phyloP scores from a whole-genome alignment of 2,888 invertebrate species.

The Diaperis boleti region DNA sequence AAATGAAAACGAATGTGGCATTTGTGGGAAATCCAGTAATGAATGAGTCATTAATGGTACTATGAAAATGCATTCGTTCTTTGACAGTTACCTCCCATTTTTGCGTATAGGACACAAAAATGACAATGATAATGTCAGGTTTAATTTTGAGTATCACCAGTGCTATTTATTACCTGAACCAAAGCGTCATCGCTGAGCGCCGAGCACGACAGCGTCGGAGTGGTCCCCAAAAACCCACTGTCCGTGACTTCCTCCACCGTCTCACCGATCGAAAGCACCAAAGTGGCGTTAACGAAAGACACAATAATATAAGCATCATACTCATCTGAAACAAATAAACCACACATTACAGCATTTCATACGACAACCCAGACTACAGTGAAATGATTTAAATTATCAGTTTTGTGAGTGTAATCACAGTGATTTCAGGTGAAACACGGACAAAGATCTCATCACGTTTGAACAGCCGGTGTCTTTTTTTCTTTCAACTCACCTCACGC shows the following conservation, averaged over 20 bases:
- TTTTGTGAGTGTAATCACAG: slow-evolving; percentile 59
- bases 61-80: slow-evolving; percentile 49
- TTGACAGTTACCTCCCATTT: slow-evolving; percentile 44
- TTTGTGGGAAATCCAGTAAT: slow-evolving; percentile 49
- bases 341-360: slow-evolving; percentile 21
- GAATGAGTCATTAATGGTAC: slow-evolving; percentile 46
- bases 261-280: slow-evolving; percentile 98
- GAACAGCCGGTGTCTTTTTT: slow-evolving; percentile 23
- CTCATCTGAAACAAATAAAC: slow-evolving; percentile 87
- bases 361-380: slow-evolving; percentile 1
- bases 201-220: slow-evolving; percentile 98
- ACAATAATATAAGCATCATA: slow-evolving; percentile 99
- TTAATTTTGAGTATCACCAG: slow-evolving; percentile 28
- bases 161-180: slow-evolving; percentile 87
- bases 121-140: slow-evolving; percentile 28
- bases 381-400: slow-evolving; percentile 44
- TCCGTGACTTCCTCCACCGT: slow-evolving; percentile 99
- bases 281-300: slow-evolving; percentile 98
- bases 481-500: slow-evolving; percentile 46
- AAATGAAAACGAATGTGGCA: slow-evolving; percentile 44
- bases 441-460: slow-evolving; percentile 59
- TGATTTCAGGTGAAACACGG: slow-evolving; percentile 66
- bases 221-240: slow-evolving; percentile 98
- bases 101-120: slow-evolving; percentile 27
- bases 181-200: slow-evolving; percentile 97